These are phyloP conservation scores for Telenomus remus DNA, from an alignment of 1,140 invertebrate species.

Conservation along the genomic window DNA sequence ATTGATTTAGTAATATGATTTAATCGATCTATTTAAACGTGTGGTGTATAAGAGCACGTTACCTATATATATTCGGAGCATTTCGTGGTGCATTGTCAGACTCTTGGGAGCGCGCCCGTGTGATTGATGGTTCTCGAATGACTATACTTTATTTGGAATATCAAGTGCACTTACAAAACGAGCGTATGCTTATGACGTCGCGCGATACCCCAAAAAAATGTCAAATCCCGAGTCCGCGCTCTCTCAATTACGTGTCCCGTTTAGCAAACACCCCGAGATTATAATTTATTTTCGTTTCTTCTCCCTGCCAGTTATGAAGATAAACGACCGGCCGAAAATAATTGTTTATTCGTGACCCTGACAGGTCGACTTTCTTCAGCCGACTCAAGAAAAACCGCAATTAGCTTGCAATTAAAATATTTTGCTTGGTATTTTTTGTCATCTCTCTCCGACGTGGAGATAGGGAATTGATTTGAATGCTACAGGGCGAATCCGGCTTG, in stretches of 20 bases:
- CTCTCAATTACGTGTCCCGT: constrained; percentile 23
- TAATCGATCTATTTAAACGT: constrained; percentile 56
- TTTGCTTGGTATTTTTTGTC: too few species aligned
- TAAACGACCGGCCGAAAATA: constrained; percentile 16
- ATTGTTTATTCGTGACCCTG: constrained; percentile 28
- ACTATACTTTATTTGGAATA: constrained; percentile 56
- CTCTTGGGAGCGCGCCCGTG: constrained; percentile 44
- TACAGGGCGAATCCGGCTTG: too few species aligned
- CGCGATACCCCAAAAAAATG: constrained; percentile 29
- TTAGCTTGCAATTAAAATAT: not conserved
- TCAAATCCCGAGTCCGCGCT: constrained; percentile 7
- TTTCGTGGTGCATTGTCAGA: constrained; percentile 48
- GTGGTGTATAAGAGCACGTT: constrained; percentile 57
- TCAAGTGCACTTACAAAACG: constrained; percentile 37
- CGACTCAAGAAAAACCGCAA: not conserved
- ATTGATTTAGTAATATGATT: constrained; percentile 56
- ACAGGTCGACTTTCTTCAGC: constrained; percentile 12
- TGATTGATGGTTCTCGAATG: constrained; percentile 61
- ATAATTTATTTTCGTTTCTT: constrained; percentile 21
- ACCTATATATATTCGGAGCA: constrained; percentile 43
- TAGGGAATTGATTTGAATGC: constrained; percentile 5
- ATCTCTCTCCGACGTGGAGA: not conserved
- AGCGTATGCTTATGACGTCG: constrained; percentile 41
- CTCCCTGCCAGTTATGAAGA: constrained; percentile 24
- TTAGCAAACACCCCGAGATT: constrained; percentile 1